A percentile compares a stretch with the other conserved stretches of the same genome.
Conservation (phyloP, 2,888 invertebrate genomes). For the Sarcophaga rosellei region DNA sequence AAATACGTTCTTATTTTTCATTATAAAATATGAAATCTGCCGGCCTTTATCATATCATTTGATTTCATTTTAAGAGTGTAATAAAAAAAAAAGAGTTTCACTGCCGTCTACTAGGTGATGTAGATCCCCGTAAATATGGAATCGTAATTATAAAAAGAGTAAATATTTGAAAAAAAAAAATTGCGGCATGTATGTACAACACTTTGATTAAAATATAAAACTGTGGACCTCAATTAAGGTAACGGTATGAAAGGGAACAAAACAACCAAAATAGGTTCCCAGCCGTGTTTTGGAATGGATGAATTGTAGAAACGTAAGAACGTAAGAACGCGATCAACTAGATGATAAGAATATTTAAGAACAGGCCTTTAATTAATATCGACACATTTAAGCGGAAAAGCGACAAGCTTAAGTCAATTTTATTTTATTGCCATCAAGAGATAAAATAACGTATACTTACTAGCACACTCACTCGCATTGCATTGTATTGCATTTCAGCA, state of each 20-base stretch:
- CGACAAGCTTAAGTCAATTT: constrained; percentile 62
- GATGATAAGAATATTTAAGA: constrained; percentile 32
- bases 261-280: constrained; percentile 4
- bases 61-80: too few relatives aligned
- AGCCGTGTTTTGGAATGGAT: constrained; percentile 27
- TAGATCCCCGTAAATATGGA: not conserved
- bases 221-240: constrained; percentile 9
- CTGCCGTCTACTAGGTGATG: too few relatives aligned
- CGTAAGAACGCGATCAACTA: not conserved
- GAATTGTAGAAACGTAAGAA: constrained; percentile 18
- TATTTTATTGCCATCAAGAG: constrained; percentile 62
- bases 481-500: constrained; percentile 40
- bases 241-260: not conserved
- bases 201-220: constrained; percentile 24
- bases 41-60: too few relatives aligned
- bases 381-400: constrained; percentile 62
- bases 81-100: too few relatives aligned
- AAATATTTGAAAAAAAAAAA: constrained; percentile 44
- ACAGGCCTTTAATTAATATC: constrained; percentile 59
- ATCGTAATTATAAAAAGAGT: constrained; percentile 38
- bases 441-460: constrained; percentile 52
- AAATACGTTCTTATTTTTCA: too few relatives aligned
- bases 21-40: too few relatives aligned
- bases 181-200: constrained; percentile 18
- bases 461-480: too few relatives aligned